Evolutionary conservation across 2,888 invertebrate species (phyloP).

Genomic region (Bugula neritina): DNA sequence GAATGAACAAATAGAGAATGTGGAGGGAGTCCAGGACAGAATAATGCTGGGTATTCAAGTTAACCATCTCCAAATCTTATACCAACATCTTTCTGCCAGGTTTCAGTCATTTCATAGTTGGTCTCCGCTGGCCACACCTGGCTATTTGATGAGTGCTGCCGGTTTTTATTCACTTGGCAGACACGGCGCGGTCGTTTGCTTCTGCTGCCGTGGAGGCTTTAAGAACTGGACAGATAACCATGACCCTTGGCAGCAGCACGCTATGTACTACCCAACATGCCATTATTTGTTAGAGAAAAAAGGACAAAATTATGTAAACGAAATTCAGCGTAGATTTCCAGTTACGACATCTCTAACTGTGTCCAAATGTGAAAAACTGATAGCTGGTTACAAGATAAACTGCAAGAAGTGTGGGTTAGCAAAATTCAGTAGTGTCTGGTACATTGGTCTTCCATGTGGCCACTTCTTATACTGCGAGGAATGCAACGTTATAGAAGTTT

Average conservation of each 20-base stretch:
- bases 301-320: constrained; percentile 59
- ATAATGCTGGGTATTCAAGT: neutral
- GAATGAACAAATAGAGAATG: neutral
- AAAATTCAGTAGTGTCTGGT: neutral
- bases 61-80: neutral
- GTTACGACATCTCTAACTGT: neutral
- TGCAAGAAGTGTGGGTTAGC: neutral
- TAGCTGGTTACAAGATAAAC: neutral
- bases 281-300: constrained; percentile 73
- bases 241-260: constrained; percentile 91
- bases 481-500: neutral
- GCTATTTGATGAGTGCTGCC: constrained; percentile 73
- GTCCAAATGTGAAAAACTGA: neutral
- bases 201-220: constrained; percentile 86
- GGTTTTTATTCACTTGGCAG: constrained; percentile 84
- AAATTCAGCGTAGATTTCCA: constrained; percentile 25
- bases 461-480: neutral
- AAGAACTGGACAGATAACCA: constrained; percentile 88
- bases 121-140: neutral
- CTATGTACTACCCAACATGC: constrained; percentile 82
- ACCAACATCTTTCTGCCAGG: neutral
- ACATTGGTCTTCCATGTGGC: neutral
- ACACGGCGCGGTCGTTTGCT: constrained; percentile 83
- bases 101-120: neutral
- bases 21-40: neutral